Conservation (phyloP, 2,797 vertebrate genomes). For the Parauchenoglanis ngamensis region DNA sequence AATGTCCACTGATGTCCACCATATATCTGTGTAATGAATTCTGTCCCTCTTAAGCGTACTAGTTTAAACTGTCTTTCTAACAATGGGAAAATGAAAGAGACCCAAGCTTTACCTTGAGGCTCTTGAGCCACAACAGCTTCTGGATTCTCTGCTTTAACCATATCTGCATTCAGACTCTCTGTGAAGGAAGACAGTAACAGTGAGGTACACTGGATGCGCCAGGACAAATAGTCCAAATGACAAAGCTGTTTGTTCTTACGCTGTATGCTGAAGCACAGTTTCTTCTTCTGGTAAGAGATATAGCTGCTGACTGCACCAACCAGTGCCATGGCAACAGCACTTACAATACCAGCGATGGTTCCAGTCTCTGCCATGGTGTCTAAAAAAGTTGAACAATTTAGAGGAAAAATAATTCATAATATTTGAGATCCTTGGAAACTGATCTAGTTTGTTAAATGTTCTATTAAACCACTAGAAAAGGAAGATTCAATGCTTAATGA, state of each 20-base stretch:
- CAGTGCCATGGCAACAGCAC: slow-evolving; percentile 87
- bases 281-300: slow-evolving; percentile 98
- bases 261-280: slow-evolving; percentile 93
- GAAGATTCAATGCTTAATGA: neutral
- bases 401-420: neutral
- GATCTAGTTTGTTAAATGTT: neutral
- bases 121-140: slow-evolving; percentile 89
- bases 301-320: slow-evolving; percentile 89
- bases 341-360: slow-evolving; percentile 89
- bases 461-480: neutral
- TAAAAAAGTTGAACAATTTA: slow-evolving; percentile 40
- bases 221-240: neutral
- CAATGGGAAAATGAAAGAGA: neutral
- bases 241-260: slow-evolving; percentile 73
- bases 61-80: neutral
- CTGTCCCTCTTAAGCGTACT: neutral
- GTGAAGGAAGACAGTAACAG: slow-evolving; percentile 36
- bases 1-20: neutral
- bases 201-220: neutral
- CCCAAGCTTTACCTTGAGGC: slow-evolving; percentile 82
- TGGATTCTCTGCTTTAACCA: slow-evolving; percentile 87
- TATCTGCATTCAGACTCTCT: slow-evolving; percentile 90
- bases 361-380: slow-evolving; percentile 79
- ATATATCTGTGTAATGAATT: neutral
- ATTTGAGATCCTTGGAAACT: neutral